Evolutionary conservation across 2,113 vertebrate genomes (phyloP).

Genomic region (Psittacula cyanocephala): DNA sequence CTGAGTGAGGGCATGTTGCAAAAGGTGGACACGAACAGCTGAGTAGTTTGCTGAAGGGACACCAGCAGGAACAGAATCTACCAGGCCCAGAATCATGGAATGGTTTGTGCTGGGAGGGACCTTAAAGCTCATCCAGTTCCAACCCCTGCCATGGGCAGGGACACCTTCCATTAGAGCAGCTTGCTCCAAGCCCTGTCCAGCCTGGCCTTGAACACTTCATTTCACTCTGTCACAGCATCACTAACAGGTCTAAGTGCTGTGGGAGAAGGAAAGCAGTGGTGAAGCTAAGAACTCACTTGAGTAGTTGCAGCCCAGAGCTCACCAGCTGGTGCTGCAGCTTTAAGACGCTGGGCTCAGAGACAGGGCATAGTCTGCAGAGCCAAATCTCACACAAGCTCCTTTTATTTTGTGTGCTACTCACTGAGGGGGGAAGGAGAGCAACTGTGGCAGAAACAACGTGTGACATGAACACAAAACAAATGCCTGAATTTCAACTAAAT

Average conservation of each 20-base stretch:
- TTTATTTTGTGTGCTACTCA: conserved; percentile 16
- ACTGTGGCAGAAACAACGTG: conserved; percentile 54
- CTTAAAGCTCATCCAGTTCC: background rate
- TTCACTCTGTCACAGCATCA: background rate
- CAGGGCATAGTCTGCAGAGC: background rate
- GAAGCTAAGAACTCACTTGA: background rate
- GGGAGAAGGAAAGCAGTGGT: background rate
- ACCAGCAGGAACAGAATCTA: background rate
- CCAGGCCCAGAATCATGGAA: background rate
- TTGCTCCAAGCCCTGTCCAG: background rate
- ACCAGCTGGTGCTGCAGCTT: background rate
- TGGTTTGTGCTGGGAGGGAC: background rate
- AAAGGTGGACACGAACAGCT: background rate
- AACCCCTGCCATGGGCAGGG: background rate
- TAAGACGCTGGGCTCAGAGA: conserved; percentile 13
- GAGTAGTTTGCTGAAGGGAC: background rate
- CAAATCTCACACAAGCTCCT: conserved; percentile 53
- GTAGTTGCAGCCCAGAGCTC: background rate
- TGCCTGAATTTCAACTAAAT: background rate
- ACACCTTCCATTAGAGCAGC: background rate
- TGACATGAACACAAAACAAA: conserved; percentile 54
- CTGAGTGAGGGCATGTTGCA: background rate
- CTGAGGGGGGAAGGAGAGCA: conserved; percentile 18
- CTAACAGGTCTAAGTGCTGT: background rate
- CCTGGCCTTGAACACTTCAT: background rate